These are phyloP conservation scores for Typhlichthys subterraneus DNA, from an alignment of 2,797 vertebrate genomes.

Conservation along the genomic window DNA sequence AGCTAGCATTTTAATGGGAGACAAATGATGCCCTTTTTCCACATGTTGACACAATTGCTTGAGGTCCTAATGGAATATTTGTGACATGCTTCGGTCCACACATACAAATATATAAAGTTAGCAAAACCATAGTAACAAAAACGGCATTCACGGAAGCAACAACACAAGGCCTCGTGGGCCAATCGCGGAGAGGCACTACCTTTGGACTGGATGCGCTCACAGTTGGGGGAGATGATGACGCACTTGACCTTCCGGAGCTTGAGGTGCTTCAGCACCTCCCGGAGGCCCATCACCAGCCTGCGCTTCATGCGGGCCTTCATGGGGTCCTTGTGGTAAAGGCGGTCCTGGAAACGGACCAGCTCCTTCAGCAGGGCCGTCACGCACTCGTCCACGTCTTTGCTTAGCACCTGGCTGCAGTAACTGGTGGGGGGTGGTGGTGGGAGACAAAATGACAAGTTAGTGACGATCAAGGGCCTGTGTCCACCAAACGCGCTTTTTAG, in stretches of 20 bases:
- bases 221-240: slow-evolving; percentile 96
- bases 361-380: slow-evolving; percentile 90
- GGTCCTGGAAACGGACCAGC: slow-evolving; percentile 96
- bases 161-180: not conserved
- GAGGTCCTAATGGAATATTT: too few species aligned
- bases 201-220: slow-evolving; percentile 94
- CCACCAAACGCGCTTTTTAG: too few species aligned
- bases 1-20: too few species aligned
- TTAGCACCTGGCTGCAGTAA: slow-evolving; percentile 96
- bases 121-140: not conserved
- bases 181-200: slow-evolving; percentile 68
- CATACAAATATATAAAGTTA: too few species aligned
- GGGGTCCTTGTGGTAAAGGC: slow-evolving; percentile 95
- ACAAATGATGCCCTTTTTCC: too few species aligned
- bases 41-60: too few species aligned
- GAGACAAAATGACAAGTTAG: too few species aligned
- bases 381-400: slow-evolving; percentile 93
- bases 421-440: slow-evolving; percentile 60
- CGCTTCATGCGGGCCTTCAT: slow-evolving; percentile 96
- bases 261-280: slow-evolving; percentile 95
- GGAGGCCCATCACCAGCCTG: slow-evolving; percentile 92
- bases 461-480: too few species aligned
- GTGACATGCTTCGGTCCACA: too few species aligned
- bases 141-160: not conserved
- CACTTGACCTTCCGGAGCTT: slow-evolving; percentile 94